These are phyloP conservation scores for Laterallus jamaicensis DNA, from an alignment of 2,113 vertebrate genomes.

Conservation along the genomic window DNA sequence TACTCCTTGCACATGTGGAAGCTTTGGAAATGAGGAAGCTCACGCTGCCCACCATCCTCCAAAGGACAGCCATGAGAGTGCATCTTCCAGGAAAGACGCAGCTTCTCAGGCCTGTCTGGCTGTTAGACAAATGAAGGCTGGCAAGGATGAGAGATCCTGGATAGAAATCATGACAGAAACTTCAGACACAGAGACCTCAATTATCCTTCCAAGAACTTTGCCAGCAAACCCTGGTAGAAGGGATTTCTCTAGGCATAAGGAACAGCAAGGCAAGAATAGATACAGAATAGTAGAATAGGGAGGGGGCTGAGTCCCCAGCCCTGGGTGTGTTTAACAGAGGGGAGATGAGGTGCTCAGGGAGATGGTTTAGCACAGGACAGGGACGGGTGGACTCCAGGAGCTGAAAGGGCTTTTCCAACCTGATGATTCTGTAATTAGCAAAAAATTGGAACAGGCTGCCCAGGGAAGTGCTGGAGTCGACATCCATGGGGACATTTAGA, in stretches of 20 bases:
- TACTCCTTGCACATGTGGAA: not conserved
- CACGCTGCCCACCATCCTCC: not conserved
- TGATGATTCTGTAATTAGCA: too few relatives aligned
- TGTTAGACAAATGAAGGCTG: not conserved
- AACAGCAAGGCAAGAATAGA: not conserved
- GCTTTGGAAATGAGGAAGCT: not conserved
- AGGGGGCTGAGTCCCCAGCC: too few relatives aligned
- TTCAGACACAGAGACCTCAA: not conserved
- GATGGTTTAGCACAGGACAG: too few relatives aligned
- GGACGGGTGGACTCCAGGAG: too few relatives aligned
- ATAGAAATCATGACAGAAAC: not conserved
- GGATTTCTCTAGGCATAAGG: not conserved
- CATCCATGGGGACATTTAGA: too few relatives aligned
- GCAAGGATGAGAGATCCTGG: not conserved
- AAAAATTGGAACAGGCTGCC: too few relatives aligned
- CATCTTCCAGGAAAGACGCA: not conserved
- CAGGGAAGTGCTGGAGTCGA: too few relatives aligned
- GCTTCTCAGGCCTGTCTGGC: not conserved
- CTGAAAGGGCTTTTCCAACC: too few relatives aligned
- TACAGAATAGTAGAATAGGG: not conserved
- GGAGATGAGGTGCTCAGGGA: too few relatives aligned
- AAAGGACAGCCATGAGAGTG: not conserved
- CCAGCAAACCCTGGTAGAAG: not conserved
- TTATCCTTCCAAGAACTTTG: not conserved
- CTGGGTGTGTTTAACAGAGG: too few relatives aligned